Evolutionary conservation across 2,888 invertebrate species (phyloP), one percentile per base, ranked within the genome.

Genomic region (Rotaria sp.): DNA sequence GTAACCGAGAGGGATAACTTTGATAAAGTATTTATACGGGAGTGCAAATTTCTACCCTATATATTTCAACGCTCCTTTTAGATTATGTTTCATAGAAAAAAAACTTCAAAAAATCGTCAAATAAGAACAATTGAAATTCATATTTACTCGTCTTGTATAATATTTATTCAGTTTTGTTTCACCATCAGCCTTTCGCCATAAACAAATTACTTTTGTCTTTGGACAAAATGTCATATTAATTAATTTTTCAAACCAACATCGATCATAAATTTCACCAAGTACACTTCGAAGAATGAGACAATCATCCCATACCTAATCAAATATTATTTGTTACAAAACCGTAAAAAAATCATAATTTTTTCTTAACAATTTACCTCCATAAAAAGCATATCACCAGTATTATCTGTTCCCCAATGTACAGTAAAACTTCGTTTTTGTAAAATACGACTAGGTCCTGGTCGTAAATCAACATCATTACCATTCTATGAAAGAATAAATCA

Each of bases 181-280:
- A 85, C 90, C 91, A 13, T 89, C 96, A 90, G 95, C 95, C 89
- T 96, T 94, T 89, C 97, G 94, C 97, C 99, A 99, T 87, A 99
- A 93, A 92, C 98, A 99, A 88, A 99, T 93, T 24, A 98, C 95
- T 92, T 96, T 95, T 90, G 96, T 98, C 92, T 98, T 98, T 0
- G 99, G 99, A 89, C 97, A 97, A 92, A 96, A 99, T 0, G 99
- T 98, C 97, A 99, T 98, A 91, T 99, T 99, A 85, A 99, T 97
- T 86, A 99, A 93, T 86, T 97, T 93, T 91, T 99, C 99, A 92
- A 96, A 99, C 98, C 98, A 99, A 98, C 99, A 99, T 84, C 97
- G 93, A 87, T 92, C 92, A 8, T 90, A 90, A 84, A 93, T 92
- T 55, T 91, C 91, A 13, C 93, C 93, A 50, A 92, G 92, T 24